These are phyloP conservation scores for Bubo bubo DNA, from an alignment of 2,113 vertebrate species.

Conservation along the genomic window DNA sequence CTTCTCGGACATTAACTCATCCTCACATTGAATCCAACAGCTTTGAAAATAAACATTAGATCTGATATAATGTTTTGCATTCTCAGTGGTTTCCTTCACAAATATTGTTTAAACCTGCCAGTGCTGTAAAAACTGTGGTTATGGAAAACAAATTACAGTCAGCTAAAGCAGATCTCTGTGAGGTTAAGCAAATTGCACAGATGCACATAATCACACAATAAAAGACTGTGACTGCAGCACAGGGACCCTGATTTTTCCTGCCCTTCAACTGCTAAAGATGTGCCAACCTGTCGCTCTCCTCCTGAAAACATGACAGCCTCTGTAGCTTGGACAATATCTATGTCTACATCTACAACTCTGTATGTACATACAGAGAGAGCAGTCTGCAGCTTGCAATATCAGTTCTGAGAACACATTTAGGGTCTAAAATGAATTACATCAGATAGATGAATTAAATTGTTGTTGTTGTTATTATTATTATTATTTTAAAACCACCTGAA, in stretches of 20 bases:
- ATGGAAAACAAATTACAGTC: neutral
- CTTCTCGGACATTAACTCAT: neutral
- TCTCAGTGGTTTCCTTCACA: neutral
- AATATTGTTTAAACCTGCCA: neutral
- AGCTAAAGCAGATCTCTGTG: neutral
- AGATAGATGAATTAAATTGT: neutral
- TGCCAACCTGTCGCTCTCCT: neutral
- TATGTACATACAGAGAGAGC: neutral
- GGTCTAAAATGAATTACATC: neutral
- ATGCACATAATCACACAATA: neutral
- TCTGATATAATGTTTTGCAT: neutral
- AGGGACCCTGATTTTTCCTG: neutral
- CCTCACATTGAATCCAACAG: neutral
- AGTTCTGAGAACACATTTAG: neutral
- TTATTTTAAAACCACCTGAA: neutral
- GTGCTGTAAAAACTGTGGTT: neutral
- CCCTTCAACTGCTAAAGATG: neutral
- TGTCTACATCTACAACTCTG: neutral
- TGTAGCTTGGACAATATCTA: neutral
- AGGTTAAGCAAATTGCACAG: neutral
- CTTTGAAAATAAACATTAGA: neutral
- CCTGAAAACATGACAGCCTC: neutral
- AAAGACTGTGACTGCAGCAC: neutral
- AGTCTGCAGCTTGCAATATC: neutral
- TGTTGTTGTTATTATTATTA: neutral